Percentiles rank a stretch among this genome's conserved stretches.
phyloP scores from a whole-genome alignment of 2,797 vertebrate species.

The Poecilia gillii region DNA sequence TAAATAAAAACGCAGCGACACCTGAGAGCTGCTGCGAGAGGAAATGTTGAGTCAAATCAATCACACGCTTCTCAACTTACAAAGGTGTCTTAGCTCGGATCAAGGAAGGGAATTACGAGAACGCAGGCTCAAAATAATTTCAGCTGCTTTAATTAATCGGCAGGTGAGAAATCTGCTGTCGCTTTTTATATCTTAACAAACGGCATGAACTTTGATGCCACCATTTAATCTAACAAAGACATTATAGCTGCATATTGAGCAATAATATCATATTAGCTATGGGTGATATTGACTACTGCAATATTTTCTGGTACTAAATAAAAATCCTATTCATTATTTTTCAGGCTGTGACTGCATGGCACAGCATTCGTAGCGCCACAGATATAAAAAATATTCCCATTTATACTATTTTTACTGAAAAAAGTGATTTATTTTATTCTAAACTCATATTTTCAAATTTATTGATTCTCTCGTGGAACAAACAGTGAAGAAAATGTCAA shows the following conservation, averaged over 20 bases:
- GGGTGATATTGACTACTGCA: too few relatives aligned
- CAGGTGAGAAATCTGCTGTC: neutral
- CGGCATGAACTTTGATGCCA: neutral
- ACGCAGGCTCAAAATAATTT: neutral
- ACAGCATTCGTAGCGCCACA: too few relatives aligned
- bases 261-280: neutral
- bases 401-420: too few relatives aligned
- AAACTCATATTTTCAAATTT: too few relatives aligned
- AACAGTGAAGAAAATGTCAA: too few relatives aligned
- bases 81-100: neutral
- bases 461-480: too few relatives aligned
- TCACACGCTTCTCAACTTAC: neutral
- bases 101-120: neutral
- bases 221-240: neutral
- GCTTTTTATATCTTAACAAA: neutral
- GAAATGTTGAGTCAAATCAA: neutral
- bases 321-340: too few relatives aligned
- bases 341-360: too few relatives aligned
- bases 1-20: conserved; percentile 2
- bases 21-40: neutral
- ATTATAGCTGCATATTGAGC: neutral
- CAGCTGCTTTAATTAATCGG: neutral
- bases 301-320: too few relatives aligned
- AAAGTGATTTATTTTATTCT: too few relatives aligned
- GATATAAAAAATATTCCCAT: too few relatives aligned